Evolutionary conservation across 1,140 invertebrate species (phyloP), one percentile per base, ranked within the genome.

Genomic region (Streblospio benedicti): DNA sequence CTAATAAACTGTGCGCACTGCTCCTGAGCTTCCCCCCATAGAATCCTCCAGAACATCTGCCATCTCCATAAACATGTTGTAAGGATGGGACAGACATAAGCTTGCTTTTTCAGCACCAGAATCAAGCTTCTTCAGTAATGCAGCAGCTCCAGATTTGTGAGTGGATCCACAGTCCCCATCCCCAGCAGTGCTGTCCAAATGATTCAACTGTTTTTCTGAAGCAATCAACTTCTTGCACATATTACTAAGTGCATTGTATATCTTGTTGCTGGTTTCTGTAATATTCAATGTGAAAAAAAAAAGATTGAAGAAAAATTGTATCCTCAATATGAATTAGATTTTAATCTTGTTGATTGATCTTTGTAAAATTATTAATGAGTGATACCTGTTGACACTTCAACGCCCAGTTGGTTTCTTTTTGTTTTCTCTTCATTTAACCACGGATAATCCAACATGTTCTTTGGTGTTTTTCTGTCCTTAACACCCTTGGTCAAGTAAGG

Each of bases 131-230:
- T 38, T 9, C 9, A 38, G n/a, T 9, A 9, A 38, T 38, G 9
- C 83, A 66, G 82, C 72, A 12, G 84, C 84, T 44, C 88, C 84
- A 54, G 80, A 78, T 49, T 80, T 80, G 14, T 89, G 72, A 0
- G 89, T 91, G 0, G 82, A 82, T 2, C 90, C 89, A 73, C 87
- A 89, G 69, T 92, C 89, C 0, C 87, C 88, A 71, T 92, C 90
- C 1, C 90, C 90, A 70, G 85, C 85, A 3, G 83, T 84, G 0
- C 80, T 82, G 70, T 92, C 89, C 16, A 91, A 69, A 27, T 78
- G 71, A 72, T 92, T 91, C 1, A 91, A 75, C 5, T 79, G 61
- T 1, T 74, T 67, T 69, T 88, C 85, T 32, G 81, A 76, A 23
- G 77, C 66, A 20, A 83, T 76, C 28, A 90, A 64, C 4, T 69